Conservation (phyloP, 2,888 invertebrate species). For the Coleophora deauratella region DNA sequence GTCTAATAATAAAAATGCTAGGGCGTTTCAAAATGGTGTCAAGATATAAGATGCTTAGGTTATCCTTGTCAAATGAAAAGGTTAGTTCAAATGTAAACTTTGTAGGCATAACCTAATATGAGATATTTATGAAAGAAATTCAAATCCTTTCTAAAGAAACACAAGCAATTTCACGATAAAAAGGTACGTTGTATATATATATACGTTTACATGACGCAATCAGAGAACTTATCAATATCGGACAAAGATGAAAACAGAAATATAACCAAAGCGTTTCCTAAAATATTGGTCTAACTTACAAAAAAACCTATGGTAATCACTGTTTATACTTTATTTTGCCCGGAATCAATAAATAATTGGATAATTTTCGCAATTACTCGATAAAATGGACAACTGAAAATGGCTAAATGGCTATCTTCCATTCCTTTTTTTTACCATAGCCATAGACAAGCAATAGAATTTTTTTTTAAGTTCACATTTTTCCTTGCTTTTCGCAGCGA, state of each 20-base stretch:
- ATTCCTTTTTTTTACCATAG: constrained; percentile 38
- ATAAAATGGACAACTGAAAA: constrained; percentile 37
- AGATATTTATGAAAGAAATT: constrained; percentile 7
- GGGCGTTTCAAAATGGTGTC: constrained; percentile 67
- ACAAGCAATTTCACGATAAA: constrained; percentile 21
- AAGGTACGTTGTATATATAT: constrained; percentile 39
- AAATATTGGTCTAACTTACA: constrained; percentile 33
- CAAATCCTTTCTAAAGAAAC: constrained; percentile 11
- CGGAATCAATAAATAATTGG: constrained; percentile 7
- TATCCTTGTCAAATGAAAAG: constrained; percentile 62
- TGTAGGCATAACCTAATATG: constrained; percentile 15
- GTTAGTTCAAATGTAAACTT: constrained; percentile 34
- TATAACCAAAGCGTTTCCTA: constrained; percentile 48
- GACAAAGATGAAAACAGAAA: constrained; percentile 60
- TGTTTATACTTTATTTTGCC: constrained; percentile 13
- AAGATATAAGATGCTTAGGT: constrained; percentile 49
- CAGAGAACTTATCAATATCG: constrained; percentile 53
- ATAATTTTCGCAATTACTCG: constrained; percentile 13
- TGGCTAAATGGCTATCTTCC: constrained; percentile 59
- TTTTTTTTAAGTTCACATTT: too few species aligned
- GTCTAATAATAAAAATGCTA: constrained; percentile 38
- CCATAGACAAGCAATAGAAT: constrained; percentile 32
- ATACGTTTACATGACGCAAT: constrained; percentile 70
- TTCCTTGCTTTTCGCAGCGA: too few species aligned
- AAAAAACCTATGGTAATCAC: constrained; percentile 16